These are phyloP conservation scores for Gortyna flavago DNA, from an alignment of 2,888 invertebrate genomes.

Conservation along the genomic window DNA sequence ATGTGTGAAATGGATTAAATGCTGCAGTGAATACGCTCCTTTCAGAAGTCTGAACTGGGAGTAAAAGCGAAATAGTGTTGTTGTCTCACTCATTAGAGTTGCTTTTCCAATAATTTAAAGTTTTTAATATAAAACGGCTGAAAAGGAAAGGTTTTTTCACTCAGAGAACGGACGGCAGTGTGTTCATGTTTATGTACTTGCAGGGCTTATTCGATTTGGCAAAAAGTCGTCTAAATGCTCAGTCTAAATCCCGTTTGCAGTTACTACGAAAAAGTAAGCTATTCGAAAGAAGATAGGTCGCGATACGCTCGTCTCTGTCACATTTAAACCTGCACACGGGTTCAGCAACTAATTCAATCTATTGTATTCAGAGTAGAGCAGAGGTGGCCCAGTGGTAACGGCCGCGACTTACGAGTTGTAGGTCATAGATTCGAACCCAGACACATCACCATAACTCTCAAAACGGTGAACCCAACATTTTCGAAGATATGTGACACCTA, in stretches of 20 bases:
- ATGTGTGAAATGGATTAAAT: background rate
- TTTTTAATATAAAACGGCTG: background rate
- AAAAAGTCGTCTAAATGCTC: background rate
- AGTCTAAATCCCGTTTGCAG: background rate
- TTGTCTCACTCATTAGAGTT: background rate
- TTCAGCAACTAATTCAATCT: background rate
- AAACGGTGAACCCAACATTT: too few relatives aligned
- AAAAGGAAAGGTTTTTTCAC: background rate
- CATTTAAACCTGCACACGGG: background rate
- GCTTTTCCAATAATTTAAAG: background rate
- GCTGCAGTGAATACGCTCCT: background rate
- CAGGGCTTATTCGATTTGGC: background rate
- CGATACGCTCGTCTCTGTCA: background rate
- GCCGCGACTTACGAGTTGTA: too few relatives aligned
- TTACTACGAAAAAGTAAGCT: background rate
- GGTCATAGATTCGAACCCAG: too few relatives aligned
- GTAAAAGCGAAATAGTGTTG: background rate
- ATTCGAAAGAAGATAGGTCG: background rate
- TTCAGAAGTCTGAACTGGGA: background rate
- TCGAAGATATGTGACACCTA: too few relatives aligned
- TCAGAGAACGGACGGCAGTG: too few relatives aligned
- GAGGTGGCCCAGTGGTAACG: too few relatives aligned
- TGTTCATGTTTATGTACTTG: background rate
- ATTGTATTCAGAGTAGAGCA: background rate
- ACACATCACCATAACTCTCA: too few relatives aligned